phyloP scores from a whole-genome alignment of 2,797 vertebrate genomes.

The Clarias fuscus region DNA sequence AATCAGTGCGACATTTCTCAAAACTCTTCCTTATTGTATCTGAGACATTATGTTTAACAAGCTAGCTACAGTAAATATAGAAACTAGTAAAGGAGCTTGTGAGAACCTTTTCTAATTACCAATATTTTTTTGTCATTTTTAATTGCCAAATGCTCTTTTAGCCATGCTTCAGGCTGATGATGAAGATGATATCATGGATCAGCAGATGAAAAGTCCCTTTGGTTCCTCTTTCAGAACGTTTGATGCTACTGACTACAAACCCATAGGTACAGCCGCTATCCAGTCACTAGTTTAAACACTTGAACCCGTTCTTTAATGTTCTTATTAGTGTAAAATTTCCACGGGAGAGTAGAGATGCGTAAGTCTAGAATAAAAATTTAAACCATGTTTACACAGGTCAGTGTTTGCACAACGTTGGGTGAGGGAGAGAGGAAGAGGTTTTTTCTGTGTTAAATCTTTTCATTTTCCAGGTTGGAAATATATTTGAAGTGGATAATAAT shows the following conservation, averaged over 20 bases:
- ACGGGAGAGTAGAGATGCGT: background rate
- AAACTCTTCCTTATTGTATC: background rate
- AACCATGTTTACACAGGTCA: too few relatives aligned
- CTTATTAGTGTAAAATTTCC: background rate
- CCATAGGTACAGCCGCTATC: conserved; percentile 82
- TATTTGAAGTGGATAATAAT: too few relatives aligned
- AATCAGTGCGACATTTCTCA: background rate
- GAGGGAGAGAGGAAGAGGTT: too few relatives aligned
- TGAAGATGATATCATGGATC: conserved; percentile 95
- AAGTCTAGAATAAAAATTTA: too few relatives aligned
- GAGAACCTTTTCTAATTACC: background rate
- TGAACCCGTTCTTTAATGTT: background rate
- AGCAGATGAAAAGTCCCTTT: conserved; percentile 98
- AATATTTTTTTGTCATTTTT: background rate
- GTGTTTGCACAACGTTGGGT: too few relatives aligned
- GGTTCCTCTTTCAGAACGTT: conserved; percentile 98
- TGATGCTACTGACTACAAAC: conserved; percentile 98
- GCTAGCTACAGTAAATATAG: background rate
- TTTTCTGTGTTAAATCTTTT: too few relatives aligned
- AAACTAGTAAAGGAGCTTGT: background rate
- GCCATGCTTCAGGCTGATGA: conserved; percentile 98
- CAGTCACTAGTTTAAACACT: background rate
- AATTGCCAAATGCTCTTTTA: conserved; percentile 59
- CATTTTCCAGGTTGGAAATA: too few relatives aligned
- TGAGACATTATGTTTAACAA: background rate